A percentile compares a stretch with the other conserved stretches of the same genome.
phyloP scores from a whole-genome alignment of 2,888 invertebrate genomes.

The Rhagonycha lutea region DNA sequence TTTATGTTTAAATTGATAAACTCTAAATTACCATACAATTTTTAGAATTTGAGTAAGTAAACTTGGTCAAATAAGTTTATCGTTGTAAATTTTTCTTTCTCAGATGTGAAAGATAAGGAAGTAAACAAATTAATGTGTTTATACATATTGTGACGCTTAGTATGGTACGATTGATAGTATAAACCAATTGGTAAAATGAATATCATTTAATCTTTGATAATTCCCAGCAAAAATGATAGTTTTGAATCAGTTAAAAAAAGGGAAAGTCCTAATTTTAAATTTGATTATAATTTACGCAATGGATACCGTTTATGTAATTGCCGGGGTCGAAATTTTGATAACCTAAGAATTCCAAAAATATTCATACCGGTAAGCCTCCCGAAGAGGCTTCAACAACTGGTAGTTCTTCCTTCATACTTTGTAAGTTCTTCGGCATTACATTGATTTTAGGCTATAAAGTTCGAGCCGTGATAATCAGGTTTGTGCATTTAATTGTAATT shows the following conservation, averaged over 20 bases:
- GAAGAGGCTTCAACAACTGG: no score
- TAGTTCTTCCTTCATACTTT: no score
- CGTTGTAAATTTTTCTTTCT: not conserved
- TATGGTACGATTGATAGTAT: not conserved
- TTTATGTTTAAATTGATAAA: not conserved
- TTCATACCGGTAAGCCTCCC: not conserved
- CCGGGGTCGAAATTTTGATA: not conserved
- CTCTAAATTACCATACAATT: not conserved
- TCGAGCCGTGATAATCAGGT: not conserved
- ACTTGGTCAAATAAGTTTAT: not conserved
- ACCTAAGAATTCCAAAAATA: not conserved
- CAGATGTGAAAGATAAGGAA: not conserved
- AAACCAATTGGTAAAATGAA: not conserved
- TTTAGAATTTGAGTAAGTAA: not conserved
- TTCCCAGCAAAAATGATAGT: not conserved
- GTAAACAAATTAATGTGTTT: not conserved
- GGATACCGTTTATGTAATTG: not conserved
- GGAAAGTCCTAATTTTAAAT: not conserved
- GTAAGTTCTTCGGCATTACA: no score
- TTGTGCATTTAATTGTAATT: not conserved
- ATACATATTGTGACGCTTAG: not conserved
- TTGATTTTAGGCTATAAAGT: no score
- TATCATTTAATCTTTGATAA: not conserved
- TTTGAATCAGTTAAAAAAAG: not conserved
- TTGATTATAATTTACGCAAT: not conserved